Conservation (phyloP, 2,888 invertebrate genomes). For the Chouioia cunea region DNA sequence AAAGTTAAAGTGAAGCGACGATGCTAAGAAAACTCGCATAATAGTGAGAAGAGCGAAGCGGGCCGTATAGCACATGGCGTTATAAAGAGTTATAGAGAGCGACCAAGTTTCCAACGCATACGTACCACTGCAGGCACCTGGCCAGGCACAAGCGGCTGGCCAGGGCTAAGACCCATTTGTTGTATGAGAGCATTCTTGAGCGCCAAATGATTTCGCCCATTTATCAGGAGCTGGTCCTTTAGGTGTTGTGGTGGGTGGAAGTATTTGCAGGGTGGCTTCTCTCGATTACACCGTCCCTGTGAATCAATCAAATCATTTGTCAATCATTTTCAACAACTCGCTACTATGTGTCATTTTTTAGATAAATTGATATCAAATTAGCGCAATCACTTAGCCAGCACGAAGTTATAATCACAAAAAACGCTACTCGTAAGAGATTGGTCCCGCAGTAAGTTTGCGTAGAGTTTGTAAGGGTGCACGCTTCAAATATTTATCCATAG, state of each 20-base stretch:
- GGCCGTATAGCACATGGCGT: not conserved
- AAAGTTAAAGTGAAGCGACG: conserved; percentile 34
- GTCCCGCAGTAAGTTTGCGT: too few relatives aligned
- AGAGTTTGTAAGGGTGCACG: not conserved
- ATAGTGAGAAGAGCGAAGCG: conserved; percentile 2
- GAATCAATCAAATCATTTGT: conserved; percentile 50
- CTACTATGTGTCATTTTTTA: too few relatives aligned
- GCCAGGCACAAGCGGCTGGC: conserved; percentile 91
- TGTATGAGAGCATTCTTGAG: conserved; percentile 98
- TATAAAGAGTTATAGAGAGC: too few relatives aligned
- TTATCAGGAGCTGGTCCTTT: conserved; percentile 99
- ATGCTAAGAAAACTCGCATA: conserved; percentile 24
- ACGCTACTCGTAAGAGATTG: too few relatives aligned
- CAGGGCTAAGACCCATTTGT: conserved; percentile 94
- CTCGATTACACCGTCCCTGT: conserved; percentile 99
- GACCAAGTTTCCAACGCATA: conserved; percentile 52
- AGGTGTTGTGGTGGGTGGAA: conserved; percentile 99
- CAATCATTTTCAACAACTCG: too few relatives aligned
- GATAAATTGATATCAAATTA: too few relatives aligned
- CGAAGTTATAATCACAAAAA: too few relatives aligned
- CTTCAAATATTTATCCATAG: conserved; percentile 43
- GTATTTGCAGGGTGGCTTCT: conserved; percentile 99
- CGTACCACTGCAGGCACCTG: conserved; percentile 95
- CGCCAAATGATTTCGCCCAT: conserved; percentile 99
- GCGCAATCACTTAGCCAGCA: too few relatives aligned